A percentile compares a stretch with the other conserved stretches of the same genome.
phyloP scores from a whole-genome alignment of 2,888 invertebrate species.

The Synanthedon tipuliformis region DNA sequence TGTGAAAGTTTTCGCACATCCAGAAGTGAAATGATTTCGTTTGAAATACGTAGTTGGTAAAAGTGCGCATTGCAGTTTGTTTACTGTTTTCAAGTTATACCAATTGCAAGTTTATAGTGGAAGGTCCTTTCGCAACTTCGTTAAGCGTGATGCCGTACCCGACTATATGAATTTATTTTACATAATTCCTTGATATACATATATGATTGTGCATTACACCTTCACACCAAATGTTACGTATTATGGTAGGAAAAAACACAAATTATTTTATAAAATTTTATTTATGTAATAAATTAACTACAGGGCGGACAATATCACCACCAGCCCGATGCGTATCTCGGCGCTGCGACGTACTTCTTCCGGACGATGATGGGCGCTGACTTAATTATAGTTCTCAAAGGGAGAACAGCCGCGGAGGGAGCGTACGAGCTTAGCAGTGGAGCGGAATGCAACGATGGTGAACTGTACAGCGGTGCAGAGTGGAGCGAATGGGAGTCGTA shows the following conservation, averaged over 20 bases:
- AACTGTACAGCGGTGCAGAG: constrained; percentile 10
- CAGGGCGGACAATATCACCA: constrained; percentile 4
- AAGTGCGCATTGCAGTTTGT: too few relatives aligned
- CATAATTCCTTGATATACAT: too few relatives aligned
- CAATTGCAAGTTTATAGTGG: neutral
- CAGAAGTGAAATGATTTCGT: too few relatives aligned
- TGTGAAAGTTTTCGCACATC: too few relatives aligned
- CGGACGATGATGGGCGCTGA: neutral
- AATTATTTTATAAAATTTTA: neutral
- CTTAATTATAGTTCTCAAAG: neutral
- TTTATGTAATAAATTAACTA: neutral
- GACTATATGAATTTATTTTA: too few relatives aligned
- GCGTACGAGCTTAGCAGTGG: constrained; percentile 6
- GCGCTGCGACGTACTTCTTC: constrained; percentile 4
- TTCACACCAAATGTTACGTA: neutral
- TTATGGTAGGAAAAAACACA: neutral
- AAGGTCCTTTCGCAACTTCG: neutral
- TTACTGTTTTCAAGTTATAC: too few relatives aligned
- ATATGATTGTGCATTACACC: too few relatives aligned
- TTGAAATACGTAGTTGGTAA: too few relatives aligned
- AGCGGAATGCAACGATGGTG: constrained; percentile 8
- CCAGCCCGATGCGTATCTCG: constrained; percentile 17
- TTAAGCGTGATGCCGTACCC: too few relatives aligned
- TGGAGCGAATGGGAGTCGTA: constrained; percentile 4
- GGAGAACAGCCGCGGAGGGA: constrained; percentile 7